Evolutionary conservation across 1,140 invertebrate species (phyloP), one percentile per base, ranked within the genome.

Genomic region (Drosophila saltans): DNA sequence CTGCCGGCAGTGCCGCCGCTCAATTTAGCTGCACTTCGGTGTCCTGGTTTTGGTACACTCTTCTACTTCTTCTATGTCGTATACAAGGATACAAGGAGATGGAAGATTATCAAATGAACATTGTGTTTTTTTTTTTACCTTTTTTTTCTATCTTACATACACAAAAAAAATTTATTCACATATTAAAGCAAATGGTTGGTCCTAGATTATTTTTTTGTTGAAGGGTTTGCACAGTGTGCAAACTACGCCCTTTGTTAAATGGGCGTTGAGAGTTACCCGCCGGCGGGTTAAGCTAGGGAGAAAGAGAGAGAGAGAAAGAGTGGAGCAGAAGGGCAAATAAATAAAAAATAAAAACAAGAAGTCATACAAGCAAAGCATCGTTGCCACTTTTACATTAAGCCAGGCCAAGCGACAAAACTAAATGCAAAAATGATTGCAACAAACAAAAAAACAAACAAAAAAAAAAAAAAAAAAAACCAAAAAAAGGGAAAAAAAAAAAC

Each of bases 201-300:
- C 75, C 75, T 78, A 72, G 62, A 39, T 59, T 41, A 55, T 78
- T 33, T 77, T 72, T 52, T 52, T 24, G 45, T 43, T 59, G 62
- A 73, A 63, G 57, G 68, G 60, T 74, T 59, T 74, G 78, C 67
- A 61, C 76, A 80, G 74, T 68, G 82, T 85, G 82, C 78, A 66
- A 80, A 71, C 74, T 74, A 85, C 81, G 79, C 72, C 81, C 68
- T 58, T 48, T 68, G 2, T 69, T 24, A 52, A 52, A 52, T 68
- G 66, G 67, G 76, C 65, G 69, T 79, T 64, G 74, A 40, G 68
- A 72, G 43, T 72, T 61, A 83, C 83, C 83, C 84, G 83, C 83
- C 83, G 83, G 83, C 83, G 84, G 83, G 83, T 88, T 69, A 82
- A 60, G 61, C 78, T 74, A 55, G 40, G 48, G 66, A 58, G 39